Percentiles rank a stretch among this genome's conserved stretches.
These are phyloP conservation scores for Ametastegia equiseti DNA, from an alignment of 2,888 invertebrate genomes.

Conservation along the genomic window DNA sequence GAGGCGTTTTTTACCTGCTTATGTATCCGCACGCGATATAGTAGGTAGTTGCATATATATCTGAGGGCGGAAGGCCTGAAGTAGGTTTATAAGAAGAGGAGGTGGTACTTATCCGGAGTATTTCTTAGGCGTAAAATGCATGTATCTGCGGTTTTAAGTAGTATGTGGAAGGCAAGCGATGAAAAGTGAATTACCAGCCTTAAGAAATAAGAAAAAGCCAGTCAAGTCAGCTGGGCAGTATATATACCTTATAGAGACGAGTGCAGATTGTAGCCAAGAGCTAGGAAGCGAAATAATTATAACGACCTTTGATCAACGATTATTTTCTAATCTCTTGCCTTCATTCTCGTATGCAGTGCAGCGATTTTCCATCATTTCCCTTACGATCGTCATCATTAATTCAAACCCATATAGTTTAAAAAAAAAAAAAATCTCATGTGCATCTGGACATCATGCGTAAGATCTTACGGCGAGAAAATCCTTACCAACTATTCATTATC, in stretches of 20 bases:
- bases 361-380: not conserved
- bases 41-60: not conserved
- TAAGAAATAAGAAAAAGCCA: not conserved
- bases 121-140: constrained; percentile 7
- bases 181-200: constrained; percentile 35
- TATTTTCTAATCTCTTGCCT: constrained; percentile 13
- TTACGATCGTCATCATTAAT: no score
- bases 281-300: not conserved
- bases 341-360: not conserved
- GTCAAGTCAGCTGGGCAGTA: not conserved
- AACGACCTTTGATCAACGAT: constrained; percentile 25
- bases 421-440: no score
- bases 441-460: no score
- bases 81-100: not conserved
- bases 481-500: no score
- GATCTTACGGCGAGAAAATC: no score
- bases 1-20: not conserved
- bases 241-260: not conserved
- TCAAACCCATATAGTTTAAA: no score
- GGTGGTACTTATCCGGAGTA: not conserved
- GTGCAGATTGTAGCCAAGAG: not conserved
- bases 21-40: constrained; percentile 2
- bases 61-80: not conserved
- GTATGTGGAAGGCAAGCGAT: constrained; percentile 20
- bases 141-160: constrained; percentile 18